These are phyloP conservation scores for Thryonomys swinderianus DNA, from an alignment of 2,113 vertebrate genomes.

Conservation along the genomic window DNA sequence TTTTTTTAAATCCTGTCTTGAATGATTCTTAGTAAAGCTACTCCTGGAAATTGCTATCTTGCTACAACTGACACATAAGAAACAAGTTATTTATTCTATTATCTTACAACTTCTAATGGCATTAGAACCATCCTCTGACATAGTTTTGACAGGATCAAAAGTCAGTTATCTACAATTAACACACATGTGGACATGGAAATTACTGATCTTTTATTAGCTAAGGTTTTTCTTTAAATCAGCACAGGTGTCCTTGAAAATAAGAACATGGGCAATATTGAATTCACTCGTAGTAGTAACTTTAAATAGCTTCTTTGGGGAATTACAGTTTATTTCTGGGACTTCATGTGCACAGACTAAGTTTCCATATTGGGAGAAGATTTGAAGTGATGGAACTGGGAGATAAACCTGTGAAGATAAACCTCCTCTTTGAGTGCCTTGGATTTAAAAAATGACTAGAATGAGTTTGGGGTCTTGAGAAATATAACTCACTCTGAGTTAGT, in stretches of 20 bases:
- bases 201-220: background rate
- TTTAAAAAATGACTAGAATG: background rate
- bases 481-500: background rate
- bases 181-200: background rate
- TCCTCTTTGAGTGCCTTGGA: background rate
- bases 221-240: slow-evolving; percentile 13
- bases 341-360: background rate
- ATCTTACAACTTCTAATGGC: background rate
- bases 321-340: background rate
- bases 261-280: background rate
- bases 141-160: background rate
- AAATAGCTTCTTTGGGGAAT: background rate
- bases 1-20: background rate
- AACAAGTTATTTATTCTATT: background rate
- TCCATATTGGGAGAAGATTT: background rate
- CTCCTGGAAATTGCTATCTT: slow-evolving; percentile 16
- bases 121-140: background rate
- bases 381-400: background rate
- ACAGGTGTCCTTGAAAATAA: background rate
- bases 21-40: background rate
- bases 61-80: background rate
- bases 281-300: background rate
- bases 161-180: background rate
- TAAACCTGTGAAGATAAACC: background rate
- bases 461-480: background rate